These are phyloP conservation scores for Embidobia sp. DNA, from an alignment of 2,888 invertebrate genomes.

Conservation along the genomic window DNA sequence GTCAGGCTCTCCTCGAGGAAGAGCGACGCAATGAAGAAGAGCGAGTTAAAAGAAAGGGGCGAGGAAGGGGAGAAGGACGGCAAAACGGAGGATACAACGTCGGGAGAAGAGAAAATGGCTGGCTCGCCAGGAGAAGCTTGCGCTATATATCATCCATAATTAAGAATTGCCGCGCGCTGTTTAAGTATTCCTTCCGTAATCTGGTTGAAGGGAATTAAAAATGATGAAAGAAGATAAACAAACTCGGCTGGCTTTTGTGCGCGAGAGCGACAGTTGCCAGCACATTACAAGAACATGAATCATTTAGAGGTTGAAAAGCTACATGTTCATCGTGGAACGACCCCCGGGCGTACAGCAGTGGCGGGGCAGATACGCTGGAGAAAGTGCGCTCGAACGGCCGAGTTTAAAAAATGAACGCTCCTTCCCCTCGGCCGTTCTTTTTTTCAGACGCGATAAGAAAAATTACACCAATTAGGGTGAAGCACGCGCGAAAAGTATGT, in stretches of 20 bases:
- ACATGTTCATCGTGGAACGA: constrained; percentile 49
- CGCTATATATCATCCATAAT: constrained; percentile 76
- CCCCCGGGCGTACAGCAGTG: too few species aligned
- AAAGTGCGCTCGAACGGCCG: constrained; percentile 19
- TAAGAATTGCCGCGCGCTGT: constrained; percentile 76
- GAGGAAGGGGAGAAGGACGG: background rate
- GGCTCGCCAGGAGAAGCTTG: constrained; percentile 44
- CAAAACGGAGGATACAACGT: constrained; percentile 6
- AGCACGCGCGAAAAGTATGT: constrained; percentile 51
- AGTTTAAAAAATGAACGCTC: constrained; percentile 42
- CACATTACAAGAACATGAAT: constrained; percentile 61
- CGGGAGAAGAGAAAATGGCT: constrained; percentile 34
- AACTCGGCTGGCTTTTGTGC: constrained; percentile 56
- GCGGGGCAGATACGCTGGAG: background rate
- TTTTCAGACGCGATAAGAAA: constrained; percentile 42
- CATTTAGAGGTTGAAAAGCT: constrained; percentile 65
- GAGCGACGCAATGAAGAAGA: background rate
- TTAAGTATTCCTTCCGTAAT: constrained; percentile 76
- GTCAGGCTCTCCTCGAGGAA: too few species aligned
- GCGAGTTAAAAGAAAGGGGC: background rate
- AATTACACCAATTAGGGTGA: constrained; percentile 54
- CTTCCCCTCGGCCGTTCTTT: background rate
- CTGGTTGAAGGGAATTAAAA: constrained; percentile 76
- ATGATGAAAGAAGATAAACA: constrained; percentile 70
- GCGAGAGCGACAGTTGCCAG: constrained; percentile 53